phyloP scores from a whole-genome alignment of 2,113 vertebrate species.

The Chaetodon auriga region DNA sequence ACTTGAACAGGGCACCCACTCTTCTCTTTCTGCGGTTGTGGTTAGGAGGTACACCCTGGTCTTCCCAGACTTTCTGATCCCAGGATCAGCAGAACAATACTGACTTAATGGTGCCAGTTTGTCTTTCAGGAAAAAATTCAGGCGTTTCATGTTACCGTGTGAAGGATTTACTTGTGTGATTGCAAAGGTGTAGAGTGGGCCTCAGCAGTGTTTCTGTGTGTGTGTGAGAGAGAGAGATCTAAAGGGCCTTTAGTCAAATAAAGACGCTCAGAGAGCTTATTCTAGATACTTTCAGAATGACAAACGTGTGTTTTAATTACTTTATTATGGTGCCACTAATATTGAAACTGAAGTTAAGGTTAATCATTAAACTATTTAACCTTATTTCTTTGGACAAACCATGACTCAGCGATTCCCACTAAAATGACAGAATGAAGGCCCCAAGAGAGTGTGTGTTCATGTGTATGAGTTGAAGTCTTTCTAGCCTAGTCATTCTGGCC shows the following conservation, averaged over 20 bases:
- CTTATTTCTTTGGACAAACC: not conserved
- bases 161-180: constrained; percentile 20
- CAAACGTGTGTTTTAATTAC: not conserved
- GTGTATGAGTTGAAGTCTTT: constrained; percentile 24
- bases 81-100: constrained; percentile 41
- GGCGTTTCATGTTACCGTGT: constrained; percentile 1
- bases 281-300: not conserved
- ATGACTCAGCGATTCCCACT: not conserved
- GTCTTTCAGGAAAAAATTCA: constrained; percentile 12
- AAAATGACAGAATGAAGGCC: not conserved
- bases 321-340: not conserved
- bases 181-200: constrained; percentile 15
- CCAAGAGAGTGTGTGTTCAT: constrained; percentile 15
- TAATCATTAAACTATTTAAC: not conserved
- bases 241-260: not conserved
- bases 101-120: constrained; percentile 24
- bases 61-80: constrained; percentile 22
- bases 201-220: not conserved
- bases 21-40: constrained; percentile 9
- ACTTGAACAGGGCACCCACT: constrained; percentile 31
- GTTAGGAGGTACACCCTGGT: not conserved
- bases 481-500: constrained; percentile 41
- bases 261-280: not conserved
- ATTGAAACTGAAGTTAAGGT: not conserved
- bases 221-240: not conserved